phyloP scores from a whole-genome alignment of 2,797 vertebrate genomes.

The Gorsachius magnificus region DNA sequence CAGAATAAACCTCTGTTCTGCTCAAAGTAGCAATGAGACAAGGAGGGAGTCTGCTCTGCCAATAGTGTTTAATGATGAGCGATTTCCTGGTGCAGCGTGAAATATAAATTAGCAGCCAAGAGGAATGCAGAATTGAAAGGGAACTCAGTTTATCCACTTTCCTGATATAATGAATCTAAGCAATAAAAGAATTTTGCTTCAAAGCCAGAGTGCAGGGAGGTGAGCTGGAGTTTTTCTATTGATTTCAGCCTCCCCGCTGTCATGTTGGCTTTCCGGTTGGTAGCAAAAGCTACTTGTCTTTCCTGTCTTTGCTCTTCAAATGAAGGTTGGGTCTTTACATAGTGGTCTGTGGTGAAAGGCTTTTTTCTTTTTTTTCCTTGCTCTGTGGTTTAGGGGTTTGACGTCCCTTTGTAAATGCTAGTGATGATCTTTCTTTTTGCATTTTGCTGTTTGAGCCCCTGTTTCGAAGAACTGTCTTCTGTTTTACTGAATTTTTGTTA shows the following conservation, averaged over 20 bases:
- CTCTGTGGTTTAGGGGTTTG: not conserved
- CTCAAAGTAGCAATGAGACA: not conserved
- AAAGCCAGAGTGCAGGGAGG: not conserved
- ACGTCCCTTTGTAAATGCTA: not conserved
- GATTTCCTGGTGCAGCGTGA: not conserved
- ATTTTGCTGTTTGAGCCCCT: not conserved
- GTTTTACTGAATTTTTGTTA: not conserved
- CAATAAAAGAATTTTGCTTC: not conserved
- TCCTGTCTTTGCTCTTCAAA: not conserved
- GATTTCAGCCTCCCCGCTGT: not conserved
- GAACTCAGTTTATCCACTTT: not conserved
- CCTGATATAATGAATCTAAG: not conserved
- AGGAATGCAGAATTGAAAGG: not conserved
- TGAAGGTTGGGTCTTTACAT: not conserved
- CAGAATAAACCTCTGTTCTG: not conserved
- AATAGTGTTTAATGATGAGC: not conserved
- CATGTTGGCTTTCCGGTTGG: fast-evolving
- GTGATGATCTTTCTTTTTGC: not conserved
- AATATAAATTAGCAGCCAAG: not conserved
- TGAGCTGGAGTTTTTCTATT: not conserved
- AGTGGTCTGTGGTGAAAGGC: not conserved
- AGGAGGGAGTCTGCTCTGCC: not conserved
- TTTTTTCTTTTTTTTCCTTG: not conserved
- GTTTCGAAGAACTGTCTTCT: not conserved
- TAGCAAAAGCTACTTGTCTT: not conserved